phyloP scores from a whole-genome alignment of 2,113 vertebrate genomes.

The Eulacestoma nigropectus region DNA sequence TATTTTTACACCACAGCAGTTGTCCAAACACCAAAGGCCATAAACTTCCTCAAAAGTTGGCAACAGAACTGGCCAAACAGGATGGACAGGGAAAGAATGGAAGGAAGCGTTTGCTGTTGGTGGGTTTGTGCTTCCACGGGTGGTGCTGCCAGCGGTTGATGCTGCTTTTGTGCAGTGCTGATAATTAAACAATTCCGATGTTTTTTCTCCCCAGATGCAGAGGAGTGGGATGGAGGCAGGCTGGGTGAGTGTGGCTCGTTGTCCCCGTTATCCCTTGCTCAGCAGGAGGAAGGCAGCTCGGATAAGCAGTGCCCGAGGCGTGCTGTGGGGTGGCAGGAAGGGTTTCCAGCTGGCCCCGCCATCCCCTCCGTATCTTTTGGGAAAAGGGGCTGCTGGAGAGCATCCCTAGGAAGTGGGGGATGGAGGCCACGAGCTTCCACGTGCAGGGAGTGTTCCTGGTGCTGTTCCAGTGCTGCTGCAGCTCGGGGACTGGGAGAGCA shows the following conservation, averaged over 20 bases:
- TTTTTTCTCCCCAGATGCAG: neutral
- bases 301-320: rapidly evolving
- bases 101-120: slow-evolving; percentile 47
- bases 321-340: rapidly evolving
- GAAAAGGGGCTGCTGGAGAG: neutral
- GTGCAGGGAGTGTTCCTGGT: neutral
- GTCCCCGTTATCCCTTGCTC: neutral
- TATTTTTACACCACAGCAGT: neutral
- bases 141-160: neutral
- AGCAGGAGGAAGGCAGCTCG: rapidly evolving
- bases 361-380: rapidly evolving
- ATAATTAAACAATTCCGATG: neutral
- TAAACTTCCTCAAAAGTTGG: slow-evolving; percentile 34
- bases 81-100: slow-evolving; percentile 57
- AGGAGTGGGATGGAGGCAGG: neutral
- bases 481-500: neutral
- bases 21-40: neutral
- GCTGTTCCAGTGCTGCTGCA: neutral
- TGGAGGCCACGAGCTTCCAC: neutral
- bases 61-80: slow-evolving; percentile 55
- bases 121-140: neutral
- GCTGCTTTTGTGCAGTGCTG: neutral
- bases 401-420: neutral
- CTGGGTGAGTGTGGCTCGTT: neutral
- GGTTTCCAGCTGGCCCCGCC: neutral